A percentile compares a stretch with the other conserved stretches of the same genome.
phyloP scores from a whole-genome alignment of 2,888 invertebrate genomes.

The Perdita meconis region DNA sequence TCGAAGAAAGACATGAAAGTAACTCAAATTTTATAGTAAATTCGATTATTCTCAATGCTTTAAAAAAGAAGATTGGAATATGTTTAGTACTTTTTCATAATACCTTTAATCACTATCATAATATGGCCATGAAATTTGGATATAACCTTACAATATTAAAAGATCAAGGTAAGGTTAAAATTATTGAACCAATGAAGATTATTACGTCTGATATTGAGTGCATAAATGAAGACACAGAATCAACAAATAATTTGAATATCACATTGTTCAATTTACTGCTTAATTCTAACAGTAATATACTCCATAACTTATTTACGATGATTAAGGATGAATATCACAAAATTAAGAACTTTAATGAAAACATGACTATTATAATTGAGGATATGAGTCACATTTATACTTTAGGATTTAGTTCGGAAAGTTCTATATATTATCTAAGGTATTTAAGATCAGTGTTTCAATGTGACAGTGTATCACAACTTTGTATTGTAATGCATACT shows the following conservation, averaged over 20 bases:
- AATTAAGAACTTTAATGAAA: constrained; percentile 81
- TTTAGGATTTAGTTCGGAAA: constrained; percentile 86
- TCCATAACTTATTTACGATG: constrained; percentile 83
- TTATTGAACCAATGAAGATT: constrained; percentile 86
- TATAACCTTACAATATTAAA: constrained; percentile 87
- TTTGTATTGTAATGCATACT: constrained; percentile 78
- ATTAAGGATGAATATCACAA: constrained; percentile 83
- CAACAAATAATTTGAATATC: neutral
- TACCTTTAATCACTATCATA: constrained; percentile 90
- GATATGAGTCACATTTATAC: constrained; percentile 90
- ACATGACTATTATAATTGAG: constrained; percentile 88
- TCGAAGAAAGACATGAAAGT: constrained; percentile 89
- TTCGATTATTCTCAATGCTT: constrained; percentile 87
- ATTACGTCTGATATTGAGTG: constrained; percentile 47
- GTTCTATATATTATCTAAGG: constrained; percentile 76
- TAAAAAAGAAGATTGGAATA: constrained; percentile 86
- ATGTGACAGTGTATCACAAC: constrained; percentile 67
- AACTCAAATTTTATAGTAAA: constrained; percentile 91
- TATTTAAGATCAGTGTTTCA: constrained; percentile 77
- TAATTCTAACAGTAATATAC: constrained; percentile 75
- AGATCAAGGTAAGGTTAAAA: constrained; percentile 84
- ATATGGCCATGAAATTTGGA: constrained; percentile 90
- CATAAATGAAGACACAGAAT: constrained; percentile 1
- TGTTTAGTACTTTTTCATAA: constrained; percentile 90
- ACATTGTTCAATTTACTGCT: constrained; percentile 6